These are phyloP conservation scores for Piaya cayana DNA, from an alignment of 2,113 vertebrate species.

Conservation along the genomic window DNA sequence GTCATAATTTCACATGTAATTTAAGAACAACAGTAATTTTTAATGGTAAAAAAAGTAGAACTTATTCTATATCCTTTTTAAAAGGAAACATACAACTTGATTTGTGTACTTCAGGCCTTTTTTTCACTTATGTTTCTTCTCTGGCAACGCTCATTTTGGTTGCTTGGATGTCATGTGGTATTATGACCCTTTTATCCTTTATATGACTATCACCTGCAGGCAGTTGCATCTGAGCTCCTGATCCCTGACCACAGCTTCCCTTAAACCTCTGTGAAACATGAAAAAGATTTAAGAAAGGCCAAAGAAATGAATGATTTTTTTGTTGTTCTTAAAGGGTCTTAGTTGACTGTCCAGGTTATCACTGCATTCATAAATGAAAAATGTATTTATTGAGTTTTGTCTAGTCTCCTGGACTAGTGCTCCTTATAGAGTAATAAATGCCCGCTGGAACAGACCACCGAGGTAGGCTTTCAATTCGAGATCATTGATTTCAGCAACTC, in stretches of 20 bases:
- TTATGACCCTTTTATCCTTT: constrained; percentile 46
- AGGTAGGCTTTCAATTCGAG: background rate
- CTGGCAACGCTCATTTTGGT: background rate
- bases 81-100: background rate
- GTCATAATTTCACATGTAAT: background rate
- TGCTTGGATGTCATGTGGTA: constrained; percentile 2
- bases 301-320: constrained; percentile 33
- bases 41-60: background rate
- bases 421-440: constrained; percentile 45
- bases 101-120: background rate
- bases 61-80: background rate
- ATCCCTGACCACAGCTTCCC: constrained; percentile 19
- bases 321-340: constrained; percentile 14
- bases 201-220: constrained; percentile 54
- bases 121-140: background rate
- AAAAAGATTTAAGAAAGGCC: constrained; percentile 38
- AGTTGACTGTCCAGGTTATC: constrained; percentile 42
- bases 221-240: constrained; percentile 53
- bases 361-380: constrained; percentile 14
- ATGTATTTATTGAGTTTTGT: constrained; percentile 46
- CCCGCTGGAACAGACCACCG: constrained; percentile 15
- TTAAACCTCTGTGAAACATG: constrained; percentile 41
- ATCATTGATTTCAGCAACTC: constrained; percentile 20
- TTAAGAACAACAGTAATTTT: background rate
- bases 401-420: background rate